Evolutionary conservation across 2,797 vertebrate genomes (phyloP).

Genomic region (Heteromormyrus szaboi): DNA sequence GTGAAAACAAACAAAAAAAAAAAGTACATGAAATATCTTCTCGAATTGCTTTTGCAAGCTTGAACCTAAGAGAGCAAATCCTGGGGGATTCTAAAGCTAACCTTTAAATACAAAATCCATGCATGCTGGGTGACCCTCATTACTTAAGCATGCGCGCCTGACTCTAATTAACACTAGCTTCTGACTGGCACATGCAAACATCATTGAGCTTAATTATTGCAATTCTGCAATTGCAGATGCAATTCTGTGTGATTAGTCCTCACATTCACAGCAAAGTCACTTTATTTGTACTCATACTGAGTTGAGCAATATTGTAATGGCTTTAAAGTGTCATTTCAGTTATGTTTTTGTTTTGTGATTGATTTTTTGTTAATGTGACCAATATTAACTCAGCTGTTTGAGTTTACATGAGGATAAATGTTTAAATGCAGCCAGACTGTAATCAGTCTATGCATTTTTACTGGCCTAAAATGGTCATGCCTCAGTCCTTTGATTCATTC

Average conservation of each 20-base stretch:
- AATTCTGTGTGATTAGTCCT: background rate
- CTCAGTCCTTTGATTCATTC: background rate
- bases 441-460: background rate
- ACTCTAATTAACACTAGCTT: background rate
- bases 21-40: background rate
- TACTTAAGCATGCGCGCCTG: background rate
- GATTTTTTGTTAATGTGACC: background rate
- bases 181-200: background rate
- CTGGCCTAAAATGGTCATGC: background rate
- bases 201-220: background rate
- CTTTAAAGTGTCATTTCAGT: background rate
- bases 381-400: background rate
- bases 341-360: background rate
- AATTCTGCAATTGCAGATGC: background rate
- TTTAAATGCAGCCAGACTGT: background rate
- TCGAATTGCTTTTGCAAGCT: background rate
- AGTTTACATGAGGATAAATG: background rate
- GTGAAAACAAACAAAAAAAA: background rate
- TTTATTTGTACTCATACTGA: background rate
- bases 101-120: background rate
- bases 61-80: background rate
- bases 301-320: background rate
- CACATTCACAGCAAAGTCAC: background rate
- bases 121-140: background rate
- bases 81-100: too few species aligned